Evolutionary conservation across 2,113 vertebrate species (phyloP).

Genomic region (Chiloscyllium plagiosum): DNA sequence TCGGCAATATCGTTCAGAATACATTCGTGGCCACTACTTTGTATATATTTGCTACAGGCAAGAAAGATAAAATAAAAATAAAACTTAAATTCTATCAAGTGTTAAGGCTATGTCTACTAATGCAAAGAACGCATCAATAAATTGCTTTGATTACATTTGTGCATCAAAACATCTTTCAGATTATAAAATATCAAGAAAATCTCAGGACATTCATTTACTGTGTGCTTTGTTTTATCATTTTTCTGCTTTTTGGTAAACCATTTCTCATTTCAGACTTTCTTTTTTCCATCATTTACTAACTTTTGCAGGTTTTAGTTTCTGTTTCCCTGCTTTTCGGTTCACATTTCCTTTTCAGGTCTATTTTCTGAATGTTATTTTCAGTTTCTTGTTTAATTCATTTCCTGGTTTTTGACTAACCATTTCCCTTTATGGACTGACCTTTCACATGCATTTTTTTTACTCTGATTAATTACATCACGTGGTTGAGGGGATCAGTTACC

Average conservation of each 20-base stretch:
- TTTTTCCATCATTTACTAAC: background rate
- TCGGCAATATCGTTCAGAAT: conserved; percentile 67
- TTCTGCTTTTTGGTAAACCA: background rate
- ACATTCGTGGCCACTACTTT: conserved; percentile 75
- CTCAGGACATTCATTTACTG: background rate
- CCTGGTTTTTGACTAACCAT: background rate
- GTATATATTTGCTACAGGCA: conserved; percentile 66
- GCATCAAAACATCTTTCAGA: background rate
- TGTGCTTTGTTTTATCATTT: background rate
- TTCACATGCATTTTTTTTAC: no score
- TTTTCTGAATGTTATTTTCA: no score
- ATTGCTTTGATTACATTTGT: no score
- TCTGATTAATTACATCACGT: no score
- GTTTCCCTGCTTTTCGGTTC: background rate
- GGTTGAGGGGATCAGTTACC: no score
- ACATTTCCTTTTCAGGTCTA: background rate
- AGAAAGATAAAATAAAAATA: conserved; percentile 2
- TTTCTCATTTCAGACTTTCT: background rate
- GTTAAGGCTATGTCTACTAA: background rate
- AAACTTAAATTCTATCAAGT: background rate
- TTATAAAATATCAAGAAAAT: background rate
- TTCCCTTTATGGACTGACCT: background rate
- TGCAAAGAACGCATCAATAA: background rate
- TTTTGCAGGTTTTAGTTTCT: background rate
- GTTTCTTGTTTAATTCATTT: background rate